Base-by-base conservation (phyloP, 2,797 vertebrate genomes). In the Lacerta bilineata region DNA sequence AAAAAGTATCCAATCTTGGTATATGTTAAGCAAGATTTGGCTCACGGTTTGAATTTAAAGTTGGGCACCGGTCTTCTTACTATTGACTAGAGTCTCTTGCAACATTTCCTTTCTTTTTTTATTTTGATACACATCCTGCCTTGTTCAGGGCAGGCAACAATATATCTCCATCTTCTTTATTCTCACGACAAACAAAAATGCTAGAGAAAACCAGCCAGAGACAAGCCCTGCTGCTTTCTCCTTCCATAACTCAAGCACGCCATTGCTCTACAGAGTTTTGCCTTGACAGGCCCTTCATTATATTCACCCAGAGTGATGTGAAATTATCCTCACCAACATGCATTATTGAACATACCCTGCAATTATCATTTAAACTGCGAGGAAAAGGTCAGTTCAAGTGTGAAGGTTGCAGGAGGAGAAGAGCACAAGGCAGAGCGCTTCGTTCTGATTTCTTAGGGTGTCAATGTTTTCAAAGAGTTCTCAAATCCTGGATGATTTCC, bases 381-480 rank as follows among this genome's bases (percentile, higher is more conserved):
- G 61, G 64, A 87, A 87, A 87, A 90, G 71, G 83, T 93, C 89
- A 92, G 87, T 90, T 89, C 46, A 88, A 91, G 33, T 59, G 33
- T 85, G 69, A 87, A 68, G 43, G 46, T 11, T 84, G 4, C 50
- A 41, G 84, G 77, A 72, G 27, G 74, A 2, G 80, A n/a, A 66
- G 25, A 84, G 89, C 5, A 59, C 46, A 78, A 85, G 17, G 13
- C 46, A 46, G 76, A 33, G 83, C 17, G 15, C 55, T 81, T 76
- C 33, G 0, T 77, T 41, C n/a, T 46, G 29, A 29, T 86, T 84
- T 90, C 1, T 68, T 25, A 83, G 41, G n/a, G 15, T 18, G 68
- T 87, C 46, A 61, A 33, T 25, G 59, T 76, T 84, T 91, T 83
- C 61, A 7, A 68, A 7, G 33, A 64, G 20, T 74, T 36, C 74